Conservation (phyloP, 2,797 vertebrate genomes). For the Choloepus didactylus region DNA sequence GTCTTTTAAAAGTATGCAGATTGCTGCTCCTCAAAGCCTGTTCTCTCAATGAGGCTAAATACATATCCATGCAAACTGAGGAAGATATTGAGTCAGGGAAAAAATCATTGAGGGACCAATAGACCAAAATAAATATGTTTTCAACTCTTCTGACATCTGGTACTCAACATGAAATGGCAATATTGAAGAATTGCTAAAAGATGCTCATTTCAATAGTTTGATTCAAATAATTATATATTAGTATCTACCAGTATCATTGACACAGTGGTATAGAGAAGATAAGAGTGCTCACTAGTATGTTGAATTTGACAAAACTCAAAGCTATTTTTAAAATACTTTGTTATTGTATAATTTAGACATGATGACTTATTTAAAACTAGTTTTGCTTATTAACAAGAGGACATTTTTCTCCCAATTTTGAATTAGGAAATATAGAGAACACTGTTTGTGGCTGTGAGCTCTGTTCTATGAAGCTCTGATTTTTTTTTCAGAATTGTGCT, state of each 20-base stretch:
- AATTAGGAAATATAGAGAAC: constrained; percentile 33
- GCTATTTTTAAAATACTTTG: constrained; percentile 83
- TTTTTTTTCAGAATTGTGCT: constrained; percentile 46
- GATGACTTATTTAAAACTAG: constrained; percentile 79
- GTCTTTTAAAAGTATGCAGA: constrained; percentile 84
- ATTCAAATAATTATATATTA: constrained; percentile 85
- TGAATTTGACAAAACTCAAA: constrained; percentile 75
- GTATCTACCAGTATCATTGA: constrained; percentile 77
- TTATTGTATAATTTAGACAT: constrained; percentile 76
- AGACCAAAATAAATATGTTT: constrained; percentile 86
- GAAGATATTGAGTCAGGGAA: constrained; percentile 80
- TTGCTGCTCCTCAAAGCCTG: constrained; percentile 79
- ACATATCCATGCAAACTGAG: constrained; percentile 74
- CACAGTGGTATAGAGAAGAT: constrained; percentile 70
- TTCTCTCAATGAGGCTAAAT: constrained; percentile 84
- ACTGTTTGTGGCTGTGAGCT: constrained; percentile 71
- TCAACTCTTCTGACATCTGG: constrained; percentile 86
- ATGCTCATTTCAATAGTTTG: constrained; percentile 84
- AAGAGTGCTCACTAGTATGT: constrained; percentile 75
- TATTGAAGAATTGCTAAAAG: constrained; percentile 85
- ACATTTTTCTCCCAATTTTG: constrained; percentile 12
- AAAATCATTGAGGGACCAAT: constrained; percentile 84
- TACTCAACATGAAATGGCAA: constrained; percentile 85
- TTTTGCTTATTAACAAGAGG: constrained; percentile 59
- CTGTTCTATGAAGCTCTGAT: constrained; percentile 14